Base-by-base conservation (phyloP, 2,888 invertebrate genomes). In the Zygaena filipendulae region DNA sequence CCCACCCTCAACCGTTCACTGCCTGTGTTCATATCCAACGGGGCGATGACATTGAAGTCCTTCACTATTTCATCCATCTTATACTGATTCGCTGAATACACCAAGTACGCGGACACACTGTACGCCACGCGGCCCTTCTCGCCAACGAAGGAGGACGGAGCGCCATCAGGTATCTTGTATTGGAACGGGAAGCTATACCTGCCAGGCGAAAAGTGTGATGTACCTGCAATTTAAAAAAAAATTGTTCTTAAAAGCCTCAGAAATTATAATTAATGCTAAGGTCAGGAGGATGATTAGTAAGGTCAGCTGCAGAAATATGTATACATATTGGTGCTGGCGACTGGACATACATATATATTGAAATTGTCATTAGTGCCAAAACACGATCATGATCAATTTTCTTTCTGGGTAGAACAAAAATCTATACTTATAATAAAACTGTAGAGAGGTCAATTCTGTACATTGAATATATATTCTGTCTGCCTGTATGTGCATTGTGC, bases 131-230 rank as follows among this genome's bases (percentile, higher is more conserved):
- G 23, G 0, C 70, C 72, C 9, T 50, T 45, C 0, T 52, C 45
- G 0, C 58, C 57, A 4, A 36, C 36, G 28, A 59, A 69, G 0
- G 59, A 48, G 0, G 74, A 71, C 1, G 72, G 74, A 2, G 43
- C 46, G 3, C 35, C 49, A 5, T 38, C 44, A 0, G 72, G 72
- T 27, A 72, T 43, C 35, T 55, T 59, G 36, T 43, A 70, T 11
- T 45, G 42, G 38, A 72, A 70, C 0, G 59, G 52, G 8, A 66
- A 43, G 0, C 39, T 34, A 27, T 71, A 62, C 0, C 33, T 23
- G 0, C 62, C 66, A 0, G 49, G 27, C 1, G 46, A 38, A 0
- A 71, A 44, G 3, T 42, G 39, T 2, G 49, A 33, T 21, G 38
- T 30, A 18, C 52, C 63, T 66, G 36, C 13, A 49, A 36, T 29